Base-by-base conservation (phyloP, 2,797 vertebrate genomes). In the Muraenolepis orangiensis region DNA sequence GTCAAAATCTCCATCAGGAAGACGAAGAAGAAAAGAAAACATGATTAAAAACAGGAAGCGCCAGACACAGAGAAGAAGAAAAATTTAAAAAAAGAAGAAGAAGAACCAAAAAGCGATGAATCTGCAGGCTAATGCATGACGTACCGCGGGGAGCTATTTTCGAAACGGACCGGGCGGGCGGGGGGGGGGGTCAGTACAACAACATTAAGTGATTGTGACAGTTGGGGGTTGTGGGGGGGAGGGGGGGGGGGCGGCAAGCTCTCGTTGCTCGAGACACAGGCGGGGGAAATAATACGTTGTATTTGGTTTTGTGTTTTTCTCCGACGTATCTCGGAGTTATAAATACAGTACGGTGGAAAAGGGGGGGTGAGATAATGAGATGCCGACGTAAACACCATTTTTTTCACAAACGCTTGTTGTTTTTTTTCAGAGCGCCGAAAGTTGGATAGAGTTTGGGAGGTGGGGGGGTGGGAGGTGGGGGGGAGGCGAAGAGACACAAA, bases 301-400 rank as follows among this genome's bases (percentile, higher is more conserved):
- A n/a, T n/a, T n/a, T n/a, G n/a, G n/a, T 83, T 89, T 89, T 84
- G 82, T 82, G n/a, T n/a, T n/a, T 78, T 85, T 70, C 57, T 73
- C 77, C 76, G 78, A 70, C 73, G 79, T 89, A 86, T 84, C 84
- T 86, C 86, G 32, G 88, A 76, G 82, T 77, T 85, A 78, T 72
- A 80, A 81, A 82, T 80, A 81, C 72, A 38, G 73, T 80, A 81
- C 72, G 46, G 73, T 30, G 69, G 73, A 67, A 23, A n/a, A n/a
- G n/a, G 3, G 32, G 32, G 32, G 32, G 3, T 34, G 32, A 34
- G 32, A 34, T 34, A 34, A 3, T 34, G 7, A 7, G 32, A 34
- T 34, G 32, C 32, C 32, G 3, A 34, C 32, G 32, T 34, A 34
- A 34, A 34, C 32, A 34, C 32, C 7, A 34, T 34, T 34, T 34